A percentile compares a stretch with the other conserved stretches of the same genome.
phyloP scores from a whole-genome alignment of 2,888 invertebrate species.

The Mechanitis mazaeus region DNA sequence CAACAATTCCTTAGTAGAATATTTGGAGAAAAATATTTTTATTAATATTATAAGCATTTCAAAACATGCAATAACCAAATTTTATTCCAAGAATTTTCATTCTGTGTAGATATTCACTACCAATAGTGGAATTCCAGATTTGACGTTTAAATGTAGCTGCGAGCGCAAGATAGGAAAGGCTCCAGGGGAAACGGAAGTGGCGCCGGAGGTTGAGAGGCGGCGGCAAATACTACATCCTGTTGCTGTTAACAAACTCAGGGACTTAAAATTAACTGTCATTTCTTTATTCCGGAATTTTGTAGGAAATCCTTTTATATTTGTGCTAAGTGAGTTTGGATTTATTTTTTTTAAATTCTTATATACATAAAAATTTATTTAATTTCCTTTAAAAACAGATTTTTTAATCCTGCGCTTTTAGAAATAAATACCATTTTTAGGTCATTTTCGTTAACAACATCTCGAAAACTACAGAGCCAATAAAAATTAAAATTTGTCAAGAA shows the following conservation, averaged over 20 bases:
- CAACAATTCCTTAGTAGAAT: too few species aligned
- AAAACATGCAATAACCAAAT: neutral
- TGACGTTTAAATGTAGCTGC: constrained; percentile 12
- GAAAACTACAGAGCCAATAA: too few species aligned
- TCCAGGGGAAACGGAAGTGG: constrained; percentile 29
- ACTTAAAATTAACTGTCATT: constrained; percentile 26
- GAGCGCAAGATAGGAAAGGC: constrained; percentile 22
- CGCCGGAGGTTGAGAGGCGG: constrained; percentile 35
- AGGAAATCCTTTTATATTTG: neutral
- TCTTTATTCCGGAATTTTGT: constrained; percentile 9
- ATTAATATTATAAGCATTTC: too few species aligned
- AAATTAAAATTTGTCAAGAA: too few species aligned
- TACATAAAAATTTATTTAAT: too few species aligned
- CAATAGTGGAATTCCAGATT: constrained; percentile 12
- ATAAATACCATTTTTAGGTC: too few species aligned
- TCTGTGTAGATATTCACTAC: neutral
- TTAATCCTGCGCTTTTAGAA: too few species aligned
- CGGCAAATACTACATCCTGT: constrained; percentile 42
- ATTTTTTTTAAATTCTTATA: too few species aligned
- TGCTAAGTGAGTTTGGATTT: neutral
- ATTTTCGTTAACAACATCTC: too few species aligned
- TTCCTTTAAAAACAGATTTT: too few species aligned
- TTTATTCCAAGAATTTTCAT: neutral
- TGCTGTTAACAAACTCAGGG: constrained; percentile 30
- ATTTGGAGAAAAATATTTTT: too few species aligned